Base-by-base conservation (phyloP, 2,113 vertebrate species). In the Syrmaticus mikado region DNA sequence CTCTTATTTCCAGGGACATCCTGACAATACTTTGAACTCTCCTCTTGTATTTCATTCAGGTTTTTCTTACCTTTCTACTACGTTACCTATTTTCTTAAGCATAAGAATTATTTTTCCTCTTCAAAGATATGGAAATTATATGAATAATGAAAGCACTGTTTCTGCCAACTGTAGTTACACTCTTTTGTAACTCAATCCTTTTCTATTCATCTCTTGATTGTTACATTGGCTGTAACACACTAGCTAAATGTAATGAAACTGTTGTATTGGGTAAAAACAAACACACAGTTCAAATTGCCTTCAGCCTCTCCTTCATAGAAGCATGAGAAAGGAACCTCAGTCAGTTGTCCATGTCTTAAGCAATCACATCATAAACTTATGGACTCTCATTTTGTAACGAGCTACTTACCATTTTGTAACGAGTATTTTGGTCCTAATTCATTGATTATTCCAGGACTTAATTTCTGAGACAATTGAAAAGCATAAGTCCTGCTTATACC, bases 201-300 rank as follows among this genome's bases (percentile, higher is more conserved):
- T 43, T 9, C 20, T 6, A 7, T 25, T 34, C 38, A 61, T 48
- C 55, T 11, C 8, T 45, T 25, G 38, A 68, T 27, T 27, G 24
- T 45, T 48, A 46, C 53, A 4, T 0, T 17, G 21, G 13, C 24
- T 38, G 57, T 58, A n/a, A 2, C 3, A 2, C 61, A n/a, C 18
- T 27, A 58, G 52, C 57, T 82, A 17, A 76, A 55, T 3, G 4
- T 9, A 66, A 55, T 17, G 13, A 27, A 34, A 50, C 25, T 50
- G 5, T 22, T 73, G 46, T 30, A 36, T 32, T 10, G 1, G 30
- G 28, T 30, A 61, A 36, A 61, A 87, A 46, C 12, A 48, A 50
- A 24, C 11, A 50, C 8, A 66, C 5, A 12, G 21, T n/a, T 43
- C 25, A 46, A 30, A 27, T 6, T 53, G 8, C 43, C 22, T 60